Evolutionary conservation across 2,888 invertebrate species (phyloP).

Genomic region (Leptura quadrifasciata): DNA sequence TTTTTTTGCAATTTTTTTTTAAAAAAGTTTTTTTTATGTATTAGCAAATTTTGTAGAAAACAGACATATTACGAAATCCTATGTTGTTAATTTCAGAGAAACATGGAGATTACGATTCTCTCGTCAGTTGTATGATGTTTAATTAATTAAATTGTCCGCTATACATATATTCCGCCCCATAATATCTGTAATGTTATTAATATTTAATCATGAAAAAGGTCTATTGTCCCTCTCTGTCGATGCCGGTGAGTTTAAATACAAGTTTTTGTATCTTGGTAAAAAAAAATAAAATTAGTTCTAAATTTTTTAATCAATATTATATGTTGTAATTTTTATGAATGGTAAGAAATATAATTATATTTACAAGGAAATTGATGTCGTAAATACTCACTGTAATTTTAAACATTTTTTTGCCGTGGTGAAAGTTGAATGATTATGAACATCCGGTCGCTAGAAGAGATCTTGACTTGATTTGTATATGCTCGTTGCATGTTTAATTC

Average conservation of each 20-base stretch:
- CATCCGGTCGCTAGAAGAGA: background rate
- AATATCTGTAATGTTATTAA: background rate
- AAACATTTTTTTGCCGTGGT: background rate
- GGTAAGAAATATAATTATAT: background rate
- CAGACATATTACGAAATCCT: no score
- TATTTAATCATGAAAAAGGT: background rate
- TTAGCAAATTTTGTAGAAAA: no score
- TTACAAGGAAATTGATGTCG: background rate
- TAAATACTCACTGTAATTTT: conserved; percentile 1
- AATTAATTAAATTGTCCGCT: no score
- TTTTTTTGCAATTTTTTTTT: no score
- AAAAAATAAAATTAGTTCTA: background rate
- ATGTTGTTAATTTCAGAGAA: no score
- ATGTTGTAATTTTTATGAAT: no score
- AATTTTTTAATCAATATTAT: background rate
- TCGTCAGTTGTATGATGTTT: no score
- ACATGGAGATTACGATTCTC: no score
- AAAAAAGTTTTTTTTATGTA: no score
- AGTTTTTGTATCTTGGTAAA: background rate
- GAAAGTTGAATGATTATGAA: conserved; percentile 2
- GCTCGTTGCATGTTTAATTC: no score
- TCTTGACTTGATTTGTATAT: background rate
- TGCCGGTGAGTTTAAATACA: background rate
- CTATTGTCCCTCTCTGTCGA: background rate
- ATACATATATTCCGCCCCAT: no score